Evolutionary conservation across 2,113 vertebrate genomes (phyloP), one percentile per base, ranked within the genome.

Genomic region (Pseudois nayaur): DNA sequence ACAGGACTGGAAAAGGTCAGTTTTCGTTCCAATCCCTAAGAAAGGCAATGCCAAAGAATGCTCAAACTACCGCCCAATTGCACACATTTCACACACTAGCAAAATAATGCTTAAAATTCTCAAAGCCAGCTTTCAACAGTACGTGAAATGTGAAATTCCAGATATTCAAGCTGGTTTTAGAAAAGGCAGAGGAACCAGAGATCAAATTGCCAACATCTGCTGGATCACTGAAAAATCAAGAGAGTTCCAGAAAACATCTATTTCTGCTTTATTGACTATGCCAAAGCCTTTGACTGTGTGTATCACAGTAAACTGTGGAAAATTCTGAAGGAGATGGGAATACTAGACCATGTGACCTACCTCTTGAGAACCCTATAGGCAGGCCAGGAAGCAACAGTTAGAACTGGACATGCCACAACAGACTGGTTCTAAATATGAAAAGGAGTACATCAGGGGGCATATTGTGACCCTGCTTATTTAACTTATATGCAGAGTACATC

Each of bases 71-170:
- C 0, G 3, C 33, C 36, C 17, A 36, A 36, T 21, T 67, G 17
- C 33, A 67, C 64, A 36, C 17, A 71, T 71, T 36, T 71, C 64
- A 71, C 17, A 21, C 4, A 9, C 1, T 71, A 36, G 33, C n/a
- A 71, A 36, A 71, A 17, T 11, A 36, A 71, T 71, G 17, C 17
- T 71, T 9, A 21, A 71, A 71, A 71, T 71, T 71, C n/a, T 71
- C 8, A 19, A 71, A 71, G 64, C 2, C 64, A 71, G 64, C 2
- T 19, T 71, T 21, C 64, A 71, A 21, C 8, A 71, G 10, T 71
- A 36, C 0, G 0, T 71, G 62, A n/a, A 64, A 1, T 0, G 0
- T 64, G n/a, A 71, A 36, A n/a, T 21, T 71, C 9, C 17, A 21
- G 17, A 67, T 19, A 17, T 36, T 67, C 64, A 36, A 71, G 64